These are phyloP conservation scores for Rissa tridactyla DNA, from an alignment of 2,113 vertebrate genomes.

Conservation along the genomic window DNA sequence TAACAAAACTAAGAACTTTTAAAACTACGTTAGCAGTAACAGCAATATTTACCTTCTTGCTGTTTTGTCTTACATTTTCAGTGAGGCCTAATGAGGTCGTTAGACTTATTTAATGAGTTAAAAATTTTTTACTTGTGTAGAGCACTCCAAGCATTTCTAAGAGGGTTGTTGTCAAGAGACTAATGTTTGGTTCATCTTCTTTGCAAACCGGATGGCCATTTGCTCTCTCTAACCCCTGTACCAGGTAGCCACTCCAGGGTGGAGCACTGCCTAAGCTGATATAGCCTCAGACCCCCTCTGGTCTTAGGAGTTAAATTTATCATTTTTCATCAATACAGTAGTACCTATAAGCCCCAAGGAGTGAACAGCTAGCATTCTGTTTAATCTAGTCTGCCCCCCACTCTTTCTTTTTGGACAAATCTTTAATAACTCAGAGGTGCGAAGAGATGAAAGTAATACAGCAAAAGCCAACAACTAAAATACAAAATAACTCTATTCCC, in stretches of 20 bases:
- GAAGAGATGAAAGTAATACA: conserved; percentile 12
- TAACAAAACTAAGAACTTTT: not conserved
- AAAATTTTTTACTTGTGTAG: not conserved
- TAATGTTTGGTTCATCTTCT: not conserved
- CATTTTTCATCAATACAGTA: not conserved
- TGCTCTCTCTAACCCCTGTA: not conserved
- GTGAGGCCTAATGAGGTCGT: not conserved
- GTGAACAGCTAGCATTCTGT: not conserved
- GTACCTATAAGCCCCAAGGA: not conserved
- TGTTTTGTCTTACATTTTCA: not conserved
- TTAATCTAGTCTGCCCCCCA: not conserved
- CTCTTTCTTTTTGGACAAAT: not conserved
- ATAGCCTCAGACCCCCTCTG: not conserved
- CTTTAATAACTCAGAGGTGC: conserved; percentile 6
- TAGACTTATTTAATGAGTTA: not conserved
- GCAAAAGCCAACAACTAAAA: not conserved
- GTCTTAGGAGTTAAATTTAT: not conserved
- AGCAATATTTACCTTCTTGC: not conserved
- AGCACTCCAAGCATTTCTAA: not conserved
- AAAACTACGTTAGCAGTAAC: not conserved
- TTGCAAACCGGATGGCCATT: not conserved
- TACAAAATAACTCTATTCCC: not conserved
- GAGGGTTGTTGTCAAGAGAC: not conserved
- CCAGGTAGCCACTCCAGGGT: accelerated
- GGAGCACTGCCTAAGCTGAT: not conserved